Evolutionary conservation across 2,888 invertebrate species (phyloP).

Genomic region (Lagria hirta): DNA sequence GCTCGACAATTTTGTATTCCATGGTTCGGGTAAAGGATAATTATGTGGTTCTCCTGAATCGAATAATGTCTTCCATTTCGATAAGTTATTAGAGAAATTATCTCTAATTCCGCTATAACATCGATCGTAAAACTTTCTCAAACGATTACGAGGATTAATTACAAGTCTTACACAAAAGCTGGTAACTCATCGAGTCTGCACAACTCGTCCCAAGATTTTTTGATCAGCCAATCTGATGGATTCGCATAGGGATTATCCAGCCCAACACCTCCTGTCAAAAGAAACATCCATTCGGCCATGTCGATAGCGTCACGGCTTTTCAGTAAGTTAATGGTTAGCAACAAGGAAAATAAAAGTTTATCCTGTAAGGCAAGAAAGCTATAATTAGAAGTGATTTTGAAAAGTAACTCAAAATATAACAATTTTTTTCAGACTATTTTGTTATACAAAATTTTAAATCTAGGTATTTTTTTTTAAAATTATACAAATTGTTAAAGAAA

Average conservation of each 20-base stretch:
- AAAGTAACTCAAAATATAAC: too few relatives aligned
- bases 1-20: conserved; percentile 61
- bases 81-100: conserved; percentile 61
- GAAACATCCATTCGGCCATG: conserved; percentile 76
- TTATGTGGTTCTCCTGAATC: conserved; percentile 75
- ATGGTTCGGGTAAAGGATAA: conserved; percentile 68
- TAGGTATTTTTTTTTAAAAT: too few relatives aligned
- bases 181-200: conserved; percentile 63
- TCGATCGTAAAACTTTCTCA: conserved; percentile 1
- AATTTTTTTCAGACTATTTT: too few relatives aligned
- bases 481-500: too few relatives aligned
- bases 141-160: conserved; percentile 8
- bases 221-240: conserved; percentile 71
- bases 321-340: conserved; percentile 71
- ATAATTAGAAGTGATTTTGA: neutral
- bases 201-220: conserved; percentile 76
- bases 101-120: conserved; percentile 62
- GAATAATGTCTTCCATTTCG: conserved; percentile 73
- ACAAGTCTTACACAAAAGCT: conserved; percentile 51
- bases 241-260: conserved; percentile 73
- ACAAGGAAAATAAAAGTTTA: conserved; percentile 83
- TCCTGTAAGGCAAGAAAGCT: conserved; percentile 60
- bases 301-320: conserved; percentile 63
- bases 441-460: too few relatives aligned
- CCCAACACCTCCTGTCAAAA: conserved; percentile 83